Evolutionary conservation across 2,888 invertebrate species (phyloP).

Genomic region (Sminthurides aquaticus): DNA sequence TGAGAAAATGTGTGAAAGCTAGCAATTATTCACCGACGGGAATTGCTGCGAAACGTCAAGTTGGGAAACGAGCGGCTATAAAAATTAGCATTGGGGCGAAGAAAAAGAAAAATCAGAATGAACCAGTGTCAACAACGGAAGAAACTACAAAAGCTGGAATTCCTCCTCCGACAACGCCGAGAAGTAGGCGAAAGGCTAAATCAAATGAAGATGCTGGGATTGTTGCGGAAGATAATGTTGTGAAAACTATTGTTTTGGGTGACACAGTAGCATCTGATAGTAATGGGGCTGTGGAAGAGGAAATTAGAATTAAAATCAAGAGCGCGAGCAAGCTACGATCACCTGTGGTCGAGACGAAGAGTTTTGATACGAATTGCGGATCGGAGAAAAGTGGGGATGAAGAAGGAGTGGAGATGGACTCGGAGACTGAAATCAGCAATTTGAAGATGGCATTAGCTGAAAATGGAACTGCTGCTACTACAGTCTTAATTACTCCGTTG

Average conservation of each 20-base stretch:
- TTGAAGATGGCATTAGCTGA: constrained; percentile 2
- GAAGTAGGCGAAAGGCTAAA: neutral
- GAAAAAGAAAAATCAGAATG: neutral
- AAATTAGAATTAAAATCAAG: neutral
- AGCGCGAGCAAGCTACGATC: neutral
- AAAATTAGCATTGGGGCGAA: neutral
- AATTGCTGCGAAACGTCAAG: neutral
- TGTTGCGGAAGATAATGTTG: neutral
- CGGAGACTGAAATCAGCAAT: neutral
- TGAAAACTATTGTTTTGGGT: no score
- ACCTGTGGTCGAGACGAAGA: no score
- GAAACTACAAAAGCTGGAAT: neutral
- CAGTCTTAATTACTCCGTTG: neutral
- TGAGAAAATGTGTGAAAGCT: neutral
- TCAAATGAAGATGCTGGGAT: neutral
- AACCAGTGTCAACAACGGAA: neutral
- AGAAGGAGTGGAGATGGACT: neutral
- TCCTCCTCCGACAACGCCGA: neutral
- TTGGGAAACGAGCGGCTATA: neutral
- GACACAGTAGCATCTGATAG: no score
- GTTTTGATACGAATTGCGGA: neutral
- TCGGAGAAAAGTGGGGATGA: neutral
- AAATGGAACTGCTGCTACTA: neutral
- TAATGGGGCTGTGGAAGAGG: neutral
- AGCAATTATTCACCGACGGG: neutral